Percentiles rank a stretch among this genome's conserved stretches.
Conservation (phyloP, 2,113 vertebrate species). For the Motacilla alba region DNA sequence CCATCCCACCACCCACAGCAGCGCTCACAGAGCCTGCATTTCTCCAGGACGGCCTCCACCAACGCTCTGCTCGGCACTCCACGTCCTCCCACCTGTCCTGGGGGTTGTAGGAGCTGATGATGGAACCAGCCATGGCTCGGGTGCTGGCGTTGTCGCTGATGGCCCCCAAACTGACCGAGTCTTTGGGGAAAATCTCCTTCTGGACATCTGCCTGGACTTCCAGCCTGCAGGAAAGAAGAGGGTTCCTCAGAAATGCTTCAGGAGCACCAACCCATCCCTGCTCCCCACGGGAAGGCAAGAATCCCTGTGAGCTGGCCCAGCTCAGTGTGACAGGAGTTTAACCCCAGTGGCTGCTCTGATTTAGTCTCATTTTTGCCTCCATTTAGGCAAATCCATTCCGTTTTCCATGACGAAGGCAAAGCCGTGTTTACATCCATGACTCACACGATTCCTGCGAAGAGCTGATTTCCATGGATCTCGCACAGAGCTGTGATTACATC, state of each 20-base stretch:
- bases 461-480: constrained; percentile 33
- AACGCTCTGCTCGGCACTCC: neutral
- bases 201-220: constrained; percentile 91
- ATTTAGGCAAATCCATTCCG: neutral
- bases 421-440: constrained; percentile 49
- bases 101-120: constrained; percentile 96
- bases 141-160: constrained; percentile 97
- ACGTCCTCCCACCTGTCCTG: constrained; percentile 88
- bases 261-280: neutral
- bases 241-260: constrained; percentile 26
- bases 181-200: constrained; percentile 89
- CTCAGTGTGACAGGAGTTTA: neutral
- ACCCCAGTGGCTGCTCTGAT: neutral
- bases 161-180: constrained; percentile 92
- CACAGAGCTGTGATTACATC: neutral
- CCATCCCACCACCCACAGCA: neutral
- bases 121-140: constrained; percentile 97
- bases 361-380: constrained; percentile 12
- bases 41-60: neutral
- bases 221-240: constrained; percentile 74
- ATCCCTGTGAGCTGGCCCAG: neutral
- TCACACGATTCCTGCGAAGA: constrained; percentile 46
- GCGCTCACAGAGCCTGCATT: rapidly evolving
- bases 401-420: constrained; percentile 48
- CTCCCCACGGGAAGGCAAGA: rapidly evolving